phyloP scores from a whole-genome alignment of 2,797 vertebrate species.

The Rhynchotus rufescens region DNA sequence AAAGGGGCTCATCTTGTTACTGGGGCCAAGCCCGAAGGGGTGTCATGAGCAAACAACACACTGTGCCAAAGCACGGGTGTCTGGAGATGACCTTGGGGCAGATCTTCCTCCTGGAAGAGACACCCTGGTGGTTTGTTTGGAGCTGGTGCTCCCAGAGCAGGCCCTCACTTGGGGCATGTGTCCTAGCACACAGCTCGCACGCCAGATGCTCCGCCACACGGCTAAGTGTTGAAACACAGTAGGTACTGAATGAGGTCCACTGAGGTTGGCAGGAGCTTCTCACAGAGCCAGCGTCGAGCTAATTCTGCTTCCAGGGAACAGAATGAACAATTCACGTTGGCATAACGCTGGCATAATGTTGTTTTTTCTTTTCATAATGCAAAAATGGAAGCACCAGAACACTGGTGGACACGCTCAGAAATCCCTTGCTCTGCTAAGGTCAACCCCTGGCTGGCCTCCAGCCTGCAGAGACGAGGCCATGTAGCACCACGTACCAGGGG shows the following conservation, averaged over 20 bases:
- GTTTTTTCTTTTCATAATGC: background rate
- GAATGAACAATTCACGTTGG: background rate
- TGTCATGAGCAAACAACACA: background rate
- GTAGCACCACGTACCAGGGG: background rate
- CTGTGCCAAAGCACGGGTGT: background rate
- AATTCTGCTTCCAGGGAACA: conserved; percentile 2
- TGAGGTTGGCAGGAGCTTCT: background rate
- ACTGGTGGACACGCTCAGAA: background rate
- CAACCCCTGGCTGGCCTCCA: background rate
- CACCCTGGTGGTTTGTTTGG: conserved; percentile 40
- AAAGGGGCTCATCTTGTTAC: background rate
- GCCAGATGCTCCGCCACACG: conserved; percentile 23
- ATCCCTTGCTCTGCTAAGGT: background rate
- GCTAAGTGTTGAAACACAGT: conserved; percentile 38
- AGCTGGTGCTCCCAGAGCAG: conserved; percentile 40
- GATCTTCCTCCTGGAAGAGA: conserved; percentile 13
- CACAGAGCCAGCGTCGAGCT: background rate
- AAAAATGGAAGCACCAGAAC: background rate
- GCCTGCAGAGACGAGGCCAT: background rate
- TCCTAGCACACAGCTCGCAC: conserved; percentile 20
- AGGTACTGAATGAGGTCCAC: conserved; percentile 28
- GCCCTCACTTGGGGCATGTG: conserved; percentile 29
- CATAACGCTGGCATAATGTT: background rate
- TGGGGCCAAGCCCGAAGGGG: background rate
- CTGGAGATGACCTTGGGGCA: conserved; percentile 25